Evolutionary conservation across 2,113 vertebrate genomes (phyloP).

Genomic region (Laterallus jamaicensis): DNA sequence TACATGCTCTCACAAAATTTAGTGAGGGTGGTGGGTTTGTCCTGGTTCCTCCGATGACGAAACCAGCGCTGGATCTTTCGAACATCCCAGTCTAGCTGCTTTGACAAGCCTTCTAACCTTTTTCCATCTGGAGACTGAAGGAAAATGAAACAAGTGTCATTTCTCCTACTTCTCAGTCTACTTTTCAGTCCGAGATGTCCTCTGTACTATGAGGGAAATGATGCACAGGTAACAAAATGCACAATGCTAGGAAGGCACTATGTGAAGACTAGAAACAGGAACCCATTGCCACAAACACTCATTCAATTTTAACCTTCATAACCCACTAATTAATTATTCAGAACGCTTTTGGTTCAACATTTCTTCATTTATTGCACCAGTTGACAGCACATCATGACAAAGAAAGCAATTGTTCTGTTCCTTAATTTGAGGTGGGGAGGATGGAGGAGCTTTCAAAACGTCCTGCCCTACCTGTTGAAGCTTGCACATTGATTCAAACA

Average conservation of each 20-base stretch:
- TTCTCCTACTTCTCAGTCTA: neutral
- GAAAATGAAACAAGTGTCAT: constrained; percentile 28
- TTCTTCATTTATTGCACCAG: neutral
- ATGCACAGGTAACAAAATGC: neutral
- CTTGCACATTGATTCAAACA: neutral
- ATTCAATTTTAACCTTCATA: neutral
- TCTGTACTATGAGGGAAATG: neutral
- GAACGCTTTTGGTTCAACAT: neutral
- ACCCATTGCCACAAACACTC: neutral
- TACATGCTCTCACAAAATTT: constrained; percentile 99
- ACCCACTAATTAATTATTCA: neutral
- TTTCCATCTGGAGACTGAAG: constrained; percentile 88
- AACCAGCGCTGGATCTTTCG: constrained; percentile 96
- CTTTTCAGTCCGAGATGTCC: neutral
- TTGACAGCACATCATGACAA: neutral
- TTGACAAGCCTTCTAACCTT: constrained; percentile 90
- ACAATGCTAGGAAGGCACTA: neutral
- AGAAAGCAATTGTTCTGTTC: neutral
- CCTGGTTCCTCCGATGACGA: constrained; percentile 94
- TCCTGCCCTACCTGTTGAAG: neutral
- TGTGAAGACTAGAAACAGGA: neutral
- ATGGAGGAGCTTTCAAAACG: neutral
- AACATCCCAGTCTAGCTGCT: constrained; percentile 97
- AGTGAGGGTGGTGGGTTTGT: constrained; percentile 91
- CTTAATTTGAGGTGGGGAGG: neutral